These are phyloP conservation scores for Corythaeola cristata DNA, from an alignment of 2,113 vertebrate species.

Conservation along the genomic window DNA sequence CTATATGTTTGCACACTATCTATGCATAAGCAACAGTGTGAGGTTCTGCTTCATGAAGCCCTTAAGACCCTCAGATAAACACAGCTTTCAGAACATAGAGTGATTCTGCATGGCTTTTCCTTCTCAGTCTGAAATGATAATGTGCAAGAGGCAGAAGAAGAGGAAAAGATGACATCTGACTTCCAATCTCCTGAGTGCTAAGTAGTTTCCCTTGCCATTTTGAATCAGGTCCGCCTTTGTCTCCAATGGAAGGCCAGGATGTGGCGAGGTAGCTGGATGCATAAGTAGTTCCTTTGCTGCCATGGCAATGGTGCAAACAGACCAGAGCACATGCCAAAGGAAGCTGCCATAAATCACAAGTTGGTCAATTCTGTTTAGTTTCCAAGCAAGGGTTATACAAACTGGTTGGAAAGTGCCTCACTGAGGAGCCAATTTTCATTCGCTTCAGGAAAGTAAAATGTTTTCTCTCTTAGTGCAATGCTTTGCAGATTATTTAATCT, in stretches of 20 bases:
- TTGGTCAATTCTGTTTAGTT: conserved; percentile 86
- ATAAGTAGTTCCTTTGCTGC: conserved; percentile 84
- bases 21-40: neutral
- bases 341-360: conserved; percentile 82
- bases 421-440: conserved; percentile 52
- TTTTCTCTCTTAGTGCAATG: neutral
- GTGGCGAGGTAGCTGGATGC: conserved; percentile 70
- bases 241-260: conserved; percentile 79
- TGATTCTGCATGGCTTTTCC: neutral
- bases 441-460: neutral
- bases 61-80: neutral
- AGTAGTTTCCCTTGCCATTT: conserved; percentile 66
- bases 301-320: conserved; percentile 84
- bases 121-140: neutral
- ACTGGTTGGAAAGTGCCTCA: conserved; percentile 79
- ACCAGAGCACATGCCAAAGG: conserved; percentile 71
- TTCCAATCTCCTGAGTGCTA: neutral
- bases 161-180: neutral
- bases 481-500: neutral
- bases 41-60: neutral
- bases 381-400: conserved; percentile 66
- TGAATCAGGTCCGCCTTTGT: conserved; percentile 67
- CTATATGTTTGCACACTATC: neutral
- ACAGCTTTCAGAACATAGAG: neutral
- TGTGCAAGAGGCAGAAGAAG: neutral